Conservation (phyloP, 1,140 invertebrate genomes). For the Drosophila serrata region DNA sequence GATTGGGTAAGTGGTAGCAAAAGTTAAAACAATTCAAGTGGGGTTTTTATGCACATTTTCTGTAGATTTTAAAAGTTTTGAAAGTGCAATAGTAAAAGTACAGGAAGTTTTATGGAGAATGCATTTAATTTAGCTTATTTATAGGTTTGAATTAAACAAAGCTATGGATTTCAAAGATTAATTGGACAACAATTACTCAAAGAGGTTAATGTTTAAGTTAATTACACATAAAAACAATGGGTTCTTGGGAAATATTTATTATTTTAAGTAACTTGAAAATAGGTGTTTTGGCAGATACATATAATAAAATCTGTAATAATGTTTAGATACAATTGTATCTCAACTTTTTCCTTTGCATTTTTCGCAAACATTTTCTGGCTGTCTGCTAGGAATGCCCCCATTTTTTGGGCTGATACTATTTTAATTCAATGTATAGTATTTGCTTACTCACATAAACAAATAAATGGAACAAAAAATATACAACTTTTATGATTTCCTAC, state of each 20-base stretch:
- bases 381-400: background rate
- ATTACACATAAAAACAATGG: background rate
- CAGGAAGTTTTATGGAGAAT: background rate
- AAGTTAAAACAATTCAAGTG: constrained; percentile 17
- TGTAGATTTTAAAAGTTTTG: constrained; percentile 2
- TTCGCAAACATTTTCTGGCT: background rate
- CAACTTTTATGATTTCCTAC: constrained; percentile 29
- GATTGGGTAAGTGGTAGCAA: constrained; percentile 12
- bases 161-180: background rate
- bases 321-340: background rate
- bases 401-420: background rate
- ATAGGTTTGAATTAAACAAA: background rate
- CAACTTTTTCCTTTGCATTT: background rate
- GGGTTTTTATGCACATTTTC: constrained; percentile 7
- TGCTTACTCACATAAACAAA: constrained; percentile 24
- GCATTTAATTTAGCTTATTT: background rate
- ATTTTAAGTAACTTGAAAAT: background rate
- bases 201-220: background rate
- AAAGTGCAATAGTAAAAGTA: background rate
- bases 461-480: constrained; percentile 22
- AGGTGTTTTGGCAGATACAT: background rate
- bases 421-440: constrained; percentile 4
- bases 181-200: background rate
- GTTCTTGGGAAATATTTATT: background rate
- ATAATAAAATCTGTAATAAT: background rate